Percentiles rank a stretch among this genome's conserved stretches.
Conservation (phyloP, 30 jellyfish, hydroid and myxozoan genomes). For the Aurelia aurita complex sp. Pacific region DNA sequence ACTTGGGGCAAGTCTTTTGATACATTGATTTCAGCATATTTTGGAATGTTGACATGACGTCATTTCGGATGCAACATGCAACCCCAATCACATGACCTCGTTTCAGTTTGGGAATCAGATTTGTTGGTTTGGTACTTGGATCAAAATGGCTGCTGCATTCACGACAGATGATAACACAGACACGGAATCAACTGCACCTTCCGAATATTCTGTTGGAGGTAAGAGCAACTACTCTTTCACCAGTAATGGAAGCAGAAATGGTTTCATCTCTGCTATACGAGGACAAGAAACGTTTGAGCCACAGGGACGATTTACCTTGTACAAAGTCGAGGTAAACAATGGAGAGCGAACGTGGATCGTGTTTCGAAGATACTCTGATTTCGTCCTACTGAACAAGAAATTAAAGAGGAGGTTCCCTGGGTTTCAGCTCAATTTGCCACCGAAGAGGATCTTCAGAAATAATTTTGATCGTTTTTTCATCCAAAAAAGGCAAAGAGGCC, state of each 20-base stretch:
- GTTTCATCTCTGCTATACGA: conserved; percentile 59
- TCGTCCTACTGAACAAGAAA: conserved; percentile 75
- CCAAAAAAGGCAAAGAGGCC: conserved; percentile 69
- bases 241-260: conserved; percentile 9
- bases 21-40: no score
- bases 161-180: conserved; percentile 3
- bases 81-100: no score
- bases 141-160: conserved; percentile 1
- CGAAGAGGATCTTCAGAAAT: conserved; percentile 76
- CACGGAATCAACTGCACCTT: conserved; percentile 19
- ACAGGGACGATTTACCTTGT: conserved; percentile 78
- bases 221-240: conserved; percentile 38
- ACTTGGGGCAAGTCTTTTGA: no score
- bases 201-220: conserved; percentile 29
- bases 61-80: no score
- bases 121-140: neutral
- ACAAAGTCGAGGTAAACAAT: conserved; percentile 76
- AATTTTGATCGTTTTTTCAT: conserved; percentile 67
- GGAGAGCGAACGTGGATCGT: conserved; percentile 83
- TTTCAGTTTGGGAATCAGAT: no score
- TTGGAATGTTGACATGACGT: no score
- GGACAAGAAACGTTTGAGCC: conserved; percentile 84
- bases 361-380: conserved; percentile 87
- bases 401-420: conserved; percentile 68
- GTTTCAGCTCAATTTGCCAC: conserved; percentile 80